phyloP scores from a whole-genome alignment of 2,113 vertebrate genomes.

The Meles meles region DNA sequence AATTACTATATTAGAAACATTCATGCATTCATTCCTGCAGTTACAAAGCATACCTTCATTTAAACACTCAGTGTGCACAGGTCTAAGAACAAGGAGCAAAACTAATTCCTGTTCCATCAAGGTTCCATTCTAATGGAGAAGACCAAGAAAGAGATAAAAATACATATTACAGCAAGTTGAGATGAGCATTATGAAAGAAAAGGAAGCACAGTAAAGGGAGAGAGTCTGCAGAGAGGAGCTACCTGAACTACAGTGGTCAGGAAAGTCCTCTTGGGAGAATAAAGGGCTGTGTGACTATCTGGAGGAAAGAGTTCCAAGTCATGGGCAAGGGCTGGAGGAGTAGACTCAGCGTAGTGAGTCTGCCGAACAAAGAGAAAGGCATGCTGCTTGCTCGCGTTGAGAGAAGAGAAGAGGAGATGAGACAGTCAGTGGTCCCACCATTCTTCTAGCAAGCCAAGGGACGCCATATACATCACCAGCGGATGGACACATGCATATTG shows the following conservation, averaged over 20 bases:
- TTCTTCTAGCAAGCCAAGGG: background rate
- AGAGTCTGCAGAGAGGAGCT: background rate
- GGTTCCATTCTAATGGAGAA: background rate
- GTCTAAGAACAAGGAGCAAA: background rate
- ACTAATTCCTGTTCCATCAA: background rate
- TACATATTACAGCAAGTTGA: fast-evolving
- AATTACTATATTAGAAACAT: background rate
- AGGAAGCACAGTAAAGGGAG: fast-evolving
- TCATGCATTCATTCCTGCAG: background rate
- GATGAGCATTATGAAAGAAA: too few relatives aligned
- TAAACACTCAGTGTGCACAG: background rate
- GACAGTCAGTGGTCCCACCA: fast-evolving
- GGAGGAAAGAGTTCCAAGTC: background rate
- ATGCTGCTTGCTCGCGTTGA: fast-evolving
- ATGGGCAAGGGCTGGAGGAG: background rate
- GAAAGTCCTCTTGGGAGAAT: background rate
- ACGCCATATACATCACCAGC: fast-evolving
- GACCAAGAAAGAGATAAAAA: background rate
- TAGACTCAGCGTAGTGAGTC: fast-evolving
- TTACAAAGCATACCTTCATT: background rate
- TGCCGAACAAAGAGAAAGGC: background rate
- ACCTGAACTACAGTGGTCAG: background rate
- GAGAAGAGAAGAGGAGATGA: fast-evolving
- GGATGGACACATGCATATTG: fast-evolving
- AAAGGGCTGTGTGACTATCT: fast-evolving